Percentiles rank a stretch among this genome's conserved stretches.
These are phyloP conservation scores for Nyctibius grandis DNA, from an alignment of 2,797 vertebrate genomes.

Conservation along the genomic window DNA sequence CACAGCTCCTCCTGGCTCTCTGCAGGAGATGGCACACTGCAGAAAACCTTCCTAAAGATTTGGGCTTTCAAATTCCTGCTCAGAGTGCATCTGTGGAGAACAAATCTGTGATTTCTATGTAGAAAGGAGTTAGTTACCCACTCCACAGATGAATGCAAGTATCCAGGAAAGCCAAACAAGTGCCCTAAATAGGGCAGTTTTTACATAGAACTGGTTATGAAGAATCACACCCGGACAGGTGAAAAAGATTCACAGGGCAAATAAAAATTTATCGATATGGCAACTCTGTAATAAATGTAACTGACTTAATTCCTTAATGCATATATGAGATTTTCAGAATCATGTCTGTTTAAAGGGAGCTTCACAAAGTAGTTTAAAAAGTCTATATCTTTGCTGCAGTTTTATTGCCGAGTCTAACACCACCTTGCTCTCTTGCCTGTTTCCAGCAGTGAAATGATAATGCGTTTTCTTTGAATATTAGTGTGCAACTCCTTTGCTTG, in stretches of 20 bases:
- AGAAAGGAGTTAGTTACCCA: not conserved
- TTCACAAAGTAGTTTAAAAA: not conserved
- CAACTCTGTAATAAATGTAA: not conserved
- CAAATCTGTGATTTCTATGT: accelerated
- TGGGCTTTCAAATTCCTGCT: not conserved
- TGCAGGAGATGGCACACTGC: not conserved
- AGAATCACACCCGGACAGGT: not conserved
- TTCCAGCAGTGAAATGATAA: not conserved
- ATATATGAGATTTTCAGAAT: not conserved
- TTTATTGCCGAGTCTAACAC: not conserved
- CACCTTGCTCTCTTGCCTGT: not conserved
- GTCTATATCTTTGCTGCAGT: not conserved
- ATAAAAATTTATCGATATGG: accelerated
- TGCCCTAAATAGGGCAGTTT: not conserved
- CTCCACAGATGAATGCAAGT: accelerated
- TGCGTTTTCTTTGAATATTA: not conserved
- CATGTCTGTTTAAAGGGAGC: not conserved
- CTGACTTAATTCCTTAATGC: not conserved
- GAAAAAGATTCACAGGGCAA: not conserved
- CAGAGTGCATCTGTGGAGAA: not conserved
- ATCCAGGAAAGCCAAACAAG: not conserved
- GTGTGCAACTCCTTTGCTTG: not conserved
- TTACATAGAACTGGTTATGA: not conserved
- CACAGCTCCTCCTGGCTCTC: not conserved
- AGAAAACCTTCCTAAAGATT: not conserved